Conservation (phyloP, 2,888 invertebrate species). For the Dynastes tityus region DNA sequence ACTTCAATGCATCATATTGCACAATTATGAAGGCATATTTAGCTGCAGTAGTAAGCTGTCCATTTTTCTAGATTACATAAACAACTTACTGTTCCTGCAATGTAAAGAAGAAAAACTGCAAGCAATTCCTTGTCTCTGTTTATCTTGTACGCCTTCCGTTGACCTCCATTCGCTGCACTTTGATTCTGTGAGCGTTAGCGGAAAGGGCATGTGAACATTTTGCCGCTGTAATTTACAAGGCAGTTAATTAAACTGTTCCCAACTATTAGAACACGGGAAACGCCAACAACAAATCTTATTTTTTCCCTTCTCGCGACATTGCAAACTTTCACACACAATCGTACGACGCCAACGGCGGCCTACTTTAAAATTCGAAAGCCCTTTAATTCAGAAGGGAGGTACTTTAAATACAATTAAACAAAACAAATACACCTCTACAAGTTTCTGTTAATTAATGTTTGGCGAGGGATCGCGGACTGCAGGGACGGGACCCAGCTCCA, state of each 20-base stretch:
- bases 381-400: constrained; percentile 30
- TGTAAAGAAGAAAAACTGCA: too few relatives aligned
- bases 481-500: background rate
- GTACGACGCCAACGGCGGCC: background rate
- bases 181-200: background rate
- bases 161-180: background rate
- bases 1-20: too few relatives aligned
- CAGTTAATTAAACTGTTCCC: constrained; percentile 12
- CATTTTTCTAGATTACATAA: too few relatives aligned
- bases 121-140: too few relatives aligned
- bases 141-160: too few relatives aligned
- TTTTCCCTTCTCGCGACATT: background rate
- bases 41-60: too few relatives aligned
- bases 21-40: too few relatives aligned
- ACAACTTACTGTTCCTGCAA: too few relatives aligned
- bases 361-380: constrained; percentile 28
- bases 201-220: background rate
- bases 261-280: background rate
- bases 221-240: background rate
- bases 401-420: constrained; percentile 45
- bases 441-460: constrained; percentile 46
- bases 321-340: too few relatives aligned
- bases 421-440: constrained; percentile 43
- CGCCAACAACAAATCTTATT: constrained; percentile 25
- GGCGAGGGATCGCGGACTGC: background rate